Evolutionary conservation across 2,113 vertebrate species (phyloP), one percentile per base, ranked within the genome.

Genomic region (Electrona antarctica): DNA sequence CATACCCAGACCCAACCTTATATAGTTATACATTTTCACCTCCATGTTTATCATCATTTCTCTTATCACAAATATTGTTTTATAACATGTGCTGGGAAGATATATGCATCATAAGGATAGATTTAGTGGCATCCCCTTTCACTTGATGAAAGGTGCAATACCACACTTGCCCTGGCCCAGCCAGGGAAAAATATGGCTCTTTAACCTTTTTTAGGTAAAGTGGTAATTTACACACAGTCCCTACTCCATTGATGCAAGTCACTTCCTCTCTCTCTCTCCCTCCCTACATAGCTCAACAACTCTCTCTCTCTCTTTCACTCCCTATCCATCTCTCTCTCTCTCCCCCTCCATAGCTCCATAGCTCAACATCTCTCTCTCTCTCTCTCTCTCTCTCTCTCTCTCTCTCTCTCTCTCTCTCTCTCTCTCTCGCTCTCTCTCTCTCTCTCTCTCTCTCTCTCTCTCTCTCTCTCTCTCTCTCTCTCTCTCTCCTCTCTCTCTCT

Each of bases 201-300:
- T 78, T 55, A 71, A 79, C 74, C 74, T 85, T 90, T 84, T 41
- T 80, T 33, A 75, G 73, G 45, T 64, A 71, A 75, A 66, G 61
- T 15, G 56, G 87, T 88, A 91, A 90, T 91, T 92, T 92, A 90
- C 63, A 90, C 82, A 92, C 88, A 80, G 78, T 90, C 92, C 92
- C 92, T 93, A 78, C 65, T 13, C 50, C 71, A 71, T 73, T 87
- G 87, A 86, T 89, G 88, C 85, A 85, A 90, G 81, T 91, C 88
- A 85, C 87, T 87, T 78, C 79, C 81, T 83, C 81, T 73, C 77
- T 81, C 64, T 71, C 73, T 74, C 55, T 72, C 60, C 46, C 60
- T 55, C 47, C 41, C 29, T 8, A 57, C 14, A 45, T 50, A 50
- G 0, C 50, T 13, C 50, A 11, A 9, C 7, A 21, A 21, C 50